These are phyloP conservation scores for Linyphia triangularis DNA, from an alignment of 2,888 invertebrate species.

Conservation along the genomic window DNA sequence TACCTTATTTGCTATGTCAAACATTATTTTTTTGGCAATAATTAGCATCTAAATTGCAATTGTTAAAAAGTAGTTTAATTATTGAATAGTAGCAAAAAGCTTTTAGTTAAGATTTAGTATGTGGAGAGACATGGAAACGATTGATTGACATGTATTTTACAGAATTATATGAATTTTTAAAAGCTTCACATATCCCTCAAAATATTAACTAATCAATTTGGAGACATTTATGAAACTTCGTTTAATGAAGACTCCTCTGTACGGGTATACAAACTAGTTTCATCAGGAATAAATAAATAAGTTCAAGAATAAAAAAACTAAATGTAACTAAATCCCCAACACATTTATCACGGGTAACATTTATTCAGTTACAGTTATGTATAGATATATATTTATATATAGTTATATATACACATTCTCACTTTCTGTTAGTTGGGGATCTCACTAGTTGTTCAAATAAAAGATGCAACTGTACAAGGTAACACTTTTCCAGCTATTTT, in stretches of 20 bases:
- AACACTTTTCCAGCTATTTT: slow-evolving; percentile 48
- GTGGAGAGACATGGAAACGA: too few relatives aligned
- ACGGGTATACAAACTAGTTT: slow-evolving; percentile 12
- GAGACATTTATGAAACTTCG: too few relatives aligned
- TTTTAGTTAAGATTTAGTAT: too few relatives aligned
- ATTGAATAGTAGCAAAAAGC: too few relatives aligned
- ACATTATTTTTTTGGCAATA: too few relatives aligned
- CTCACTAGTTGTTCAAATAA: slow-evolving; percentile 41
- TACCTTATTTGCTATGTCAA: too few relatives aligned
- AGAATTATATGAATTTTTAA: too few relatives aligned
- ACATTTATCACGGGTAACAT: slow-evolving; percentile 59
- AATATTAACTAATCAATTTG: too few relatives aligned
- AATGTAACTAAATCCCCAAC: slow-evolving; percentile 31
- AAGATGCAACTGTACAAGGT: slow-evolving; percentile 28
- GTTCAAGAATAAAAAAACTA: slow-evolving; percentile 31
- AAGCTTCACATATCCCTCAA: too few relatives aligned
- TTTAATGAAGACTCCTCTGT: slow-evolving; percentile 5
- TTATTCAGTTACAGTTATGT: slow-evolving; percentile 53
- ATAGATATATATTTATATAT: slow-evolving; percentile 49
- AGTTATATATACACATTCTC: slow-evolving; percentile 60
- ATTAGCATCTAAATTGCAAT: too few relatives aligned
- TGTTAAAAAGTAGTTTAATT: too few relatives aligned
- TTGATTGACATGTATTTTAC: too few relatives aligned
- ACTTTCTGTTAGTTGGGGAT: slow-evolving; percentile 24
- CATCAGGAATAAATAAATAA: slow-evolving; percentile 69